Conservation (phyloP, 53 echinoderm and acorn worm genomes). For the Hippasteria phrygiana region DNA sequence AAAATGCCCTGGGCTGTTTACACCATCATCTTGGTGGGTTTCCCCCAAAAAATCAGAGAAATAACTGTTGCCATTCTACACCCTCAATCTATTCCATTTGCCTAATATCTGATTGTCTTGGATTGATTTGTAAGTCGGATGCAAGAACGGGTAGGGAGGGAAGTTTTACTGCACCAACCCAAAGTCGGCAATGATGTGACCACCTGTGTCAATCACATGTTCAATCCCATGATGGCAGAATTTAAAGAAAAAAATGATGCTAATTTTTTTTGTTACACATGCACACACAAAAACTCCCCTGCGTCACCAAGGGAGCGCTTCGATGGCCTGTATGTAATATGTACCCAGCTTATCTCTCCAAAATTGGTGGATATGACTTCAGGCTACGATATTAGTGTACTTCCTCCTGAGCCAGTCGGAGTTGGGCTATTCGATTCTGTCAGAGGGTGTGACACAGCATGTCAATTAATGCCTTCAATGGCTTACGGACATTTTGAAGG, state of each 20-base stretch:
- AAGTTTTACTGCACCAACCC: background rate
- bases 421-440: conserved; percentile 23
- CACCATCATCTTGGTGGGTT: no score
- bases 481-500: no score
- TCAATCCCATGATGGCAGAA: no score
- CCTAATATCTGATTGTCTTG: background rate
- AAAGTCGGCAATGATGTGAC: background rate
- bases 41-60: background rate
- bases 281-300: no score
- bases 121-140: background rate
- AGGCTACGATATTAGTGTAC: conserved; percentile 22
- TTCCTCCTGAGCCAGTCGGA: conserved; percentile 19
- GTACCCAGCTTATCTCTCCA: background rate
- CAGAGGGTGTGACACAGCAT: background rate
- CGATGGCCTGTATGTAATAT: no score
- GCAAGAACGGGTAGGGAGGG: background rate
- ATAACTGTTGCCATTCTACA: no score
- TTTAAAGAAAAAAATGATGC: no score
- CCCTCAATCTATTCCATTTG: background rate
- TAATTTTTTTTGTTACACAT: no score
- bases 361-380: conserved; percentile 49
- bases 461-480: no score
- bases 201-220: no score
- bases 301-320: no score
- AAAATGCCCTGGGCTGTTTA: no score